Base-by-base conservation (phyloP, 2,888 invertebrate genomes). In the Apotomis turbidana region DNA sequence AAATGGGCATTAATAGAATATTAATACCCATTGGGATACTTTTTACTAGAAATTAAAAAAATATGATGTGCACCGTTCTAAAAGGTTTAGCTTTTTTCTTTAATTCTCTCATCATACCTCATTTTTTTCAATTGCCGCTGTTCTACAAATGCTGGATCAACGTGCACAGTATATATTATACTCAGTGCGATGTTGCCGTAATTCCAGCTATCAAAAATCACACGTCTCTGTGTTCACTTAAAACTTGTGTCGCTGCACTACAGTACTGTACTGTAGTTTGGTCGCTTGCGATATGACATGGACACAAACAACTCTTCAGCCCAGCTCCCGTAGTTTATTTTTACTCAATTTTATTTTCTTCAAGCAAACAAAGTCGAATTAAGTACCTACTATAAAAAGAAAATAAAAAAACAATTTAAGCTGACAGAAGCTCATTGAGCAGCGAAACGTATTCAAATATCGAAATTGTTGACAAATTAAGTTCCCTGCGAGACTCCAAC, bases 381-480 rank as follows among this genome's bases (percentile, higher is more conserved):
- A 27, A 27, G 27, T 27, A 27, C 27, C 27, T 27, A 88, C 88
- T 86, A 83, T 81, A 85, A 85, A 84, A 86, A 91, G 87, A 88
- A 88, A 90, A n/a, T n/a, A 87, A 89, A 88, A 90, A 87, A 89
- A 91, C 90, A 91, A 91, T 91, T 90, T 89, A 88, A 88, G 85
- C 90, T 88, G 90, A 91, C 91, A 91, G 92, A 88, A 90, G 92
- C 90, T 92, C 91, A 91, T 87, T 90, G 91, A 91, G 86, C 91
- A 89, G 87, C 87, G 88, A 89, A 91, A 91, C 90, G 89, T 92
- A 93, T 93, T 93, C 93, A 93, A 92, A 93, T 93, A 93, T 93
- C 90, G 91, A 90, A 93, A 93, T 93, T 93, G 93, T 93, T 93
- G 93, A 93, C 93, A 93, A 93, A 93, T 93, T 92, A 93, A 93